Conservation (phyloP, 2,888 invertebrate genomes). For the Strigamia transsilvanica region DNA sequence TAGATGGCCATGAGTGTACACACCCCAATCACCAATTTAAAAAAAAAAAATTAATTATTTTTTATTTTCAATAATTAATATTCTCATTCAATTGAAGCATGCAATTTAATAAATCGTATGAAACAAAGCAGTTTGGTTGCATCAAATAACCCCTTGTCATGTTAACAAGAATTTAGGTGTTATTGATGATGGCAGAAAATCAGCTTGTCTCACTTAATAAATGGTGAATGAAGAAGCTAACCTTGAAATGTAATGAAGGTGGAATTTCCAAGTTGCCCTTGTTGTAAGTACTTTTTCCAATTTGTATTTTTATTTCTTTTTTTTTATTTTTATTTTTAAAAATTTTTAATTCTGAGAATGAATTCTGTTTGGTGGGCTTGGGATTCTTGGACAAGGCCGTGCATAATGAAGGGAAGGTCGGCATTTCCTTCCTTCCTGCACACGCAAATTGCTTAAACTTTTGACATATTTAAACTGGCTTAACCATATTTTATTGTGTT, state of each 20-base stretch:
- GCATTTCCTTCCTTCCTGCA: slow-evolving; percentile 29
- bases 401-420: slow-evolving; percentile 39
- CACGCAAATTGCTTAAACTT: slow-evolving; percentile 42
- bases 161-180: slow-evolving; percentile 4
- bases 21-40: background rate
- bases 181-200: slow-evolving; percentile 27
- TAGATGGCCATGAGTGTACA: background rate
- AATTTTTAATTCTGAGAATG: slow-evolving; percentile 22
- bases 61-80: too few species aligned
- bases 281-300: slow-evolving; percentile 1
- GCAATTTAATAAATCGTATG: background rate
- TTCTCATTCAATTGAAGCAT: background rate
- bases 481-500: background rate
- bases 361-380: slow-evolving; percentile 25
- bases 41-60: background rate
- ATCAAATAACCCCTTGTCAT: slow-evolving; percentile 39
- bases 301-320: background rate
- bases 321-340: background rate
- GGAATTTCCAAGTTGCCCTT: slow-evolving; percentile 32
- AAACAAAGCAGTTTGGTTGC: slow-evolving; percentile 9
- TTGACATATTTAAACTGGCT: slow-evolving; percentile 28
- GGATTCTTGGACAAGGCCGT: slow-evolving; percentile 28
- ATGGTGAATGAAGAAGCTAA: slow-evolving; percentile 23
- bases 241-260: slow-evolving; percentile 33
- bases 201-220: slow-evolving; percentile 32